phyloP scores from a whole-genome alignment of 1,140 invertebrate genomes.

The Lucilia sericata region DNA sequence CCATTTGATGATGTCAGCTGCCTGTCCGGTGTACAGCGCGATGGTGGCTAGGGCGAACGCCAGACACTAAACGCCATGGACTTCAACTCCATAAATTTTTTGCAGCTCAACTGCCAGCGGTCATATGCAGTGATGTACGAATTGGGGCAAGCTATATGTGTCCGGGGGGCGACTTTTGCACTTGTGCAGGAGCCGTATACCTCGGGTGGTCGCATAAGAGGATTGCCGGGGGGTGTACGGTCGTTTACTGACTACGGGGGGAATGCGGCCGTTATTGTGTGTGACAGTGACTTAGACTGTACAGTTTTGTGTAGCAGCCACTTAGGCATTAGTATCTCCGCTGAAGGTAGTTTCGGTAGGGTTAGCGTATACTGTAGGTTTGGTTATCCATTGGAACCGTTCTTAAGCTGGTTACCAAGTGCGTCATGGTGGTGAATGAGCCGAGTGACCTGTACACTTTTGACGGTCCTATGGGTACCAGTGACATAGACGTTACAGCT shows the following conservation, averaged over 20 bases:
- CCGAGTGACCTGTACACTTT: slow-evolving; percentile 13
- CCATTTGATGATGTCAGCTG: background rate
- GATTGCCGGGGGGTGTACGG: background rate
- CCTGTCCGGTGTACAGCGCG: background rate
- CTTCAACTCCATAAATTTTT: background rate
- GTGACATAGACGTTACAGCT: slow-evolving; percentile 21
- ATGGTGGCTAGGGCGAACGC: background rate
- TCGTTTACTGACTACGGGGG: slow-evolving; percentile 28
- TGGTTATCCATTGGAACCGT: slow-evolving; percentile 45
- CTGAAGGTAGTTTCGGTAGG: background rate
- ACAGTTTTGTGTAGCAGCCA: background rate
- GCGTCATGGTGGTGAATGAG: background rate
- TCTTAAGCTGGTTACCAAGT: background rate
- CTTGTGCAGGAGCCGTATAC: background rate
- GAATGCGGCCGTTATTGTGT: background rate
- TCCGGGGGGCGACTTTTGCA: background rate
- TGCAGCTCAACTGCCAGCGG: background rate
- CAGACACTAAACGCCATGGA: background rate
- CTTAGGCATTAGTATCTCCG: background rate
- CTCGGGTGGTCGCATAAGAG: background rate
- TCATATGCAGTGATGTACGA: background rate
- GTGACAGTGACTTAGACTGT: slow-evolving; percentile 15
- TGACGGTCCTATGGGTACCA: background rate
- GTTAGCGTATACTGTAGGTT: slow-evolving; percentile 45
- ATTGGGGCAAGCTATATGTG: background rate